Evolutionary conservation across 2,797 vertebrate genomes (phyloP).

Genomic region (Selene dorsalis): DNA sequence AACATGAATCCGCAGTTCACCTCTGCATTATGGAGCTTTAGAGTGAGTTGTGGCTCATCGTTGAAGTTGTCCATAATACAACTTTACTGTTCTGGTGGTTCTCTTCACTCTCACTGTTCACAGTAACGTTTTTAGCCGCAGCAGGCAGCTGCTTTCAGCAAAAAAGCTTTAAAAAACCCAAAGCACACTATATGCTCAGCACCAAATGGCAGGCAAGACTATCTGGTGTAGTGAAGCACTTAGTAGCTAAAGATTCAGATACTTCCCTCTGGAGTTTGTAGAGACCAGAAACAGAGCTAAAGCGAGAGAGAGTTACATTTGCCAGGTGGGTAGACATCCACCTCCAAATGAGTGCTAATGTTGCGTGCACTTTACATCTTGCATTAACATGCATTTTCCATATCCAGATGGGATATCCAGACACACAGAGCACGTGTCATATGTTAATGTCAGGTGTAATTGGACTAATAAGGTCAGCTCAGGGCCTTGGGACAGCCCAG

Average conservation of each 20-base stretch:
- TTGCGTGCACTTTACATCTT: background rate
- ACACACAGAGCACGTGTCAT: background rate
- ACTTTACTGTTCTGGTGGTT: background rate
- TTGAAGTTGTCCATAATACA: background rate
- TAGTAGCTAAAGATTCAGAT: background rate
- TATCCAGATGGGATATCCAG: background rate
- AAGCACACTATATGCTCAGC: background rate
- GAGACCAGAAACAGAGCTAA: background rate
- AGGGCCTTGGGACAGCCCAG: constrained; percentile 4
- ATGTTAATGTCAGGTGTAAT: background rate
- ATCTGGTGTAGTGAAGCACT: background rate
- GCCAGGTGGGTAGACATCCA: background rate
- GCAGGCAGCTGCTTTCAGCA: background rate
- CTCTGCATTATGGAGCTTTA: background rate
- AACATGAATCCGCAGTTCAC: background rate
- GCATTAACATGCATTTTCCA: background rate
- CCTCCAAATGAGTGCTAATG: background rate
- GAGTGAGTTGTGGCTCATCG: background rate
- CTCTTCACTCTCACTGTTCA: background rate
- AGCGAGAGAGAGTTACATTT: background rate
- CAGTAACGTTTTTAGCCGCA: background rate
- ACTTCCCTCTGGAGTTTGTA: background rate
- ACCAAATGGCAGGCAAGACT: background rate
- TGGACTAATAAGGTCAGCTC: background rate
- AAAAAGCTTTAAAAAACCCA: background rate